These are phyloP conservation scores for Epinephelus awoara DNA, from an alignment of 2,797 vertebrate genomes.

Conservation along the genomic window DNA sequence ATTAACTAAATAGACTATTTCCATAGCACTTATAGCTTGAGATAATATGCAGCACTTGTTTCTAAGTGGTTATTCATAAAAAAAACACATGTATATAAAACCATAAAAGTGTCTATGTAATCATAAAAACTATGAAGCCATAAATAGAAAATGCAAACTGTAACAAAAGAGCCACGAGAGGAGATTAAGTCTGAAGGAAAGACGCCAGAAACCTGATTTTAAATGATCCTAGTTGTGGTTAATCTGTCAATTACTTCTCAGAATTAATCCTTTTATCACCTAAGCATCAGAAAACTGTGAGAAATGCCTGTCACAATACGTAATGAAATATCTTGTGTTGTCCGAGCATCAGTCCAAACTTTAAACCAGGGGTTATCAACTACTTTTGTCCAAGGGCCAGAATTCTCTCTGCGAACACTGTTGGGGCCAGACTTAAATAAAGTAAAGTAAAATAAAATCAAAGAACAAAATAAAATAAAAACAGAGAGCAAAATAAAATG, in stretches of 20 bases:
- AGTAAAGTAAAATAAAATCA: too few species aligned
- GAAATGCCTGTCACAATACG: too few species aligned
- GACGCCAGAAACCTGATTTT: not conserved
- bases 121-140: not conserved
- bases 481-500: too few species aligned
- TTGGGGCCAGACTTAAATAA: too few species aligned
- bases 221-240: not conserved
- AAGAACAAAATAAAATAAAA: too few species aligned
- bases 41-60: slow-evolving; percentile 15
- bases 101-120: not conserved
- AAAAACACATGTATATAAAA: not conserved
- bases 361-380: too few species aligned
- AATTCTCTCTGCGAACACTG: too few species aligned
- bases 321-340: too few species aligned
- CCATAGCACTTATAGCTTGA: not conserved
- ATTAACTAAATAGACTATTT: not conserved
- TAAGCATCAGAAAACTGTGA: too few species aligned
- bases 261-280: not conserved
- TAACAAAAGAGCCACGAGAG: not conserved
- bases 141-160: not conserved
- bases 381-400: too few species aligned
- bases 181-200: not conserved
- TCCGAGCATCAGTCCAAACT: too few species aligned
- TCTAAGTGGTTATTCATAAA: slow-evolving; percentile 11
- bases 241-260: not conserved